phyloP scores from a whole-genome alignment of 2,888 invertebrate species.

The Ennomos erosarius region DNA sequence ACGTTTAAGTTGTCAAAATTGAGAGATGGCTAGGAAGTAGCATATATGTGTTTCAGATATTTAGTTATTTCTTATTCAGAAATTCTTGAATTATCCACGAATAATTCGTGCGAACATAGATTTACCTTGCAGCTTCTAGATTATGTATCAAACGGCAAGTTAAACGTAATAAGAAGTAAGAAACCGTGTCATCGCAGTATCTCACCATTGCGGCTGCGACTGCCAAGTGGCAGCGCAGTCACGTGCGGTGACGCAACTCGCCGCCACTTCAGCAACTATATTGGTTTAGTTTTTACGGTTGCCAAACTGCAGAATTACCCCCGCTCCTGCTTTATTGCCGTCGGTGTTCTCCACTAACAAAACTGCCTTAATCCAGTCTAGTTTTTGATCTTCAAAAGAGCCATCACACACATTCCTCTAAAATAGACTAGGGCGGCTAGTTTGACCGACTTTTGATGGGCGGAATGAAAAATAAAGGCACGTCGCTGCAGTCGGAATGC shows the following conservation, averaged over 20 bases:
- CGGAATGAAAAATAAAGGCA: constrained; percentile 22
- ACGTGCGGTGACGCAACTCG: constrained; percentile 70
- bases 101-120: constrained; percentile 5
- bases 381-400: constrained; percentile 37
- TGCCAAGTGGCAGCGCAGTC: constrained; percentile 66
- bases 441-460: constrained; percentile 34
- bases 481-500: constrained; percentile 15
- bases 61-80: constrained; percentile 21
- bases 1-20: constrained; percentile 14
- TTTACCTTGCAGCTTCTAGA: constrained; percentile 10
- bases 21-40: constrained; percentile 17
- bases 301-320: constrained; percentile 69
- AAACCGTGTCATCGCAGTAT: constrained; percentile 31
- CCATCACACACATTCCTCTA: constrained; percentile 30
- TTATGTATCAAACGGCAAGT: constrained; percentile 11
- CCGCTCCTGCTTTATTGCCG: constrained; percentile 61
- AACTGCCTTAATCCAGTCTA: constrained; percentile 32
- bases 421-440: constrained; percentile 23
- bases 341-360: constrained; percentile 21
- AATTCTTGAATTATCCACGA: not conserved
- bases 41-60: constrained; percentile 22
- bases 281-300: constrained; percentile 78
- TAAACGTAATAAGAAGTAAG: constrained; percentile 25
- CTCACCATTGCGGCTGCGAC: constrained; percentile 51
- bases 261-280: constrained; percentile 75